Base-by-base conservation (phyloP, 2,113 vertebrate genomes). In the Hippoglossus stenolepis region DNA sequence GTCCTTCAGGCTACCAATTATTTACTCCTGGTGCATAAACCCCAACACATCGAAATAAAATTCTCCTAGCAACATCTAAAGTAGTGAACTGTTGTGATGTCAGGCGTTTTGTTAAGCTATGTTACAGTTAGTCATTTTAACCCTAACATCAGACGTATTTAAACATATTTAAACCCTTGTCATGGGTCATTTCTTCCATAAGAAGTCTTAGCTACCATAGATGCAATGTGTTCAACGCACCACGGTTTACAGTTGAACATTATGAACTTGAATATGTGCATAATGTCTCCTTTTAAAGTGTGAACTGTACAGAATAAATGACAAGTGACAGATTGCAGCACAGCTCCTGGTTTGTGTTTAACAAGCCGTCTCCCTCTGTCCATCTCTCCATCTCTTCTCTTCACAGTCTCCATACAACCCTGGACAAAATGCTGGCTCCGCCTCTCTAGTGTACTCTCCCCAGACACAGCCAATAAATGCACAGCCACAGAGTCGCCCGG, bases 381-480 rank as follows among this genome's bases (percentile, higher is more conserved):
- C 18, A 0, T 80, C 38, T 63, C n/a, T 75, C 7, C 18, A 0
- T 80, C 38, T 63, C n/a, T 35, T 12, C n/a, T 43, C 35, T 45
- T 24, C 1, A 77, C 84, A 99, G 98, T 95, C 97, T 92, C 95
- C 96, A 49, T 99, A 97, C 89, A 95, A 96, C 93, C 94, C 96
- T 92, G 97, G 96, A 92, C 98, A 98, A 94, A 99, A 97, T 94
- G 95, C 97, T 91, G 96, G 95, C 86, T 95, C 98, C 70, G 89
- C 96, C 87, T 95, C 97, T 0, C 49, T 99, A 90, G 95, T 99
- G 85, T 99, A 98, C 84, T 96, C 97, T 90, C 95, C 96, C 88
- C 96, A 96, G 91, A 95, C 97, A 58, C 98, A 99, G 84, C 95
- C 96, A 94, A 97, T 99, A 96, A 99, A 95, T 93, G 94, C 97